Evolutionary conservation across 2,888 invertebrate species (phyloP).

Genomic region (Drosophila percnosoma): DNA sequence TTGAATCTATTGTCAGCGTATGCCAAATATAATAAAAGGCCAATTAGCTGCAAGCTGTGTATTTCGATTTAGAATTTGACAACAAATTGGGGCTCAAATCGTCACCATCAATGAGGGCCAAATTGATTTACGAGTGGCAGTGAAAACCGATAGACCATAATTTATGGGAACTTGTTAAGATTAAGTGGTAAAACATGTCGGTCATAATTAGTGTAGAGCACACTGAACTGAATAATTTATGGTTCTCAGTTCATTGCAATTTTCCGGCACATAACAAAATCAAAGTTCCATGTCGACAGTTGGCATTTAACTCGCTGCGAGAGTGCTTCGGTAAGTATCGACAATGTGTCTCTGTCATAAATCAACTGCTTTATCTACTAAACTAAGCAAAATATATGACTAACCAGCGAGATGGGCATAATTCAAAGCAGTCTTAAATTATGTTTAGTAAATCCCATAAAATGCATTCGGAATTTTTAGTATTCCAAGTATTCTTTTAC

Average conservation of each 20-base stretch:
- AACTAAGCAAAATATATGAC: background rate
- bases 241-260: constrained; percentile 18
- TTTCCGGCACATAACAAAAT: constrained; percentile 36
- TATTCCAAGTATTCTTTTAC: background rate
- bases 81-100: background rate
- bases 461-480: background rate
- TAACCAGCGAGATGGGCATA: background rate
- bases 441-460: background rate
- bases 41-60: background rate
- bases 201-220: constrained; percentile 24
- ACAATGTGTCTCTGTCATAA: background rate
- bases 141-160: constrained; percentile 32
- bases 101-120: background rate
- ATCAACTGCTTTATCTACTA: background rate
- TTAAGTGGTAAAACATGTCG: constrained; percentile 48
- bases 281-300: constrained; percentile 26
- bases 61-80: background rate
- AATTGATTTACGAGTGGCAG: background rate
- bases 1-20: background rate
- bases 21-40: background rate
- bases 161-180: constrained; percentile 50
- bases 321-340: constrained; percentile 7
- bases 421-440: background rate
- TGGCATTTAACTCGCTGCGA: constrained; percentile 14
- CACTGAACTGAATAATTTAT: constrained; percentile 38